Evolutionary conservation across 1,140 invertebrate genomes (phyloP).

Genomic region (Luehdorfia chinensis): DNA sequence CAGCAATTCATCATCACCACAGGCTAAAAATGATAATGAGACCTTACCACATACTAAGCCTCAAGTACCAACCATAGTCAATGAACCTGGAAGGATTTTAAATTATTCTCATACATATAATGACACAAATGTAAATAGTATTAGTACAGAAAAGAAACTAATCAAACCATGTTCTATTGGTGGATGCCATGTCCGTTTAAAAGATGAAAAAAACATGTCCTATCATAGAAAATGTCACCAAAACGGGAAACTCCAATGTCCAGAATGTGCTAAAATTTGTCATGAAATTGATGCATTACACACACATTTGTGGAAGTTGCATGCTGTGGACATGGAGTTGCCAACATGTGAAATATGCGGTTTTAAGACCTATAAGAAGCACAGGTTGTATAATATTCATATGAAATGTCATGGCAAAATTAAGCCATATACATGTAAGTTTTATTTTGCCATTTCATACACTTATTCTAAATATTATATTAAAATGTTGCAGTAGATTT

Average conservation of each 20-base stretch:
- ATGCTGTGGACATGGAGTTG: slow-evolving; percentile 87
- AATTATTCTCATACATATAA: slow-evolving; percentile 4
- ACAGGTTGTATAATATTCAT: slow-evolving; percentile 82
- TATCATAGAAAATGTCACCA: slow-evolving; percentile 81
- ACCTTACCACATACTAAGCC: slow-evolving; percentile 19
- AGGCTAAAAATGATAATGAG: slow-evolving; percentile 34
- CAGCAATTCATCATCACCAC: slow-evolving; percentile 31
- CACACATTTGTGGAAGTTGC: slow-evolving; percentile 86
- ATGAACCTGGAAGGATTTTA: background rate
- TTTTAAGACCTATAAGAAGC: slow-evolving; percentile 81
- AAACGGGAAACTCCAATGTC: slow-evolving; percentile 79
- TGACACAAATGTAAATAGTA: background rate
- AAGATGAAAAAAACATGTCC: slow-evolving; percentile 64
- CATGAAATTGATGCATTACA: slow-evolving; percentile 80
- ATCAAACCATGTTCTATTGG: slow-evolving; percentile 43
- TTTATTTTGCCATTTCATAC: too few relatives aligned
- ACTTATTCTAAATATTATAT: too few relatives aligned
- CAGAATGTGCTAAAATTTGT: slow-evolving; percentile 79
- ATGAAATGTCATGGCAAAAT: slow-evolving; percentile 82
- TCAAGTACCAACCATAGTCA: slow-evolving; percentile 18
- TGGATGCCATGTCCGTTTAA: slow-evolving; percentile 52
- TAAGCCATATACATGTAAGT: slow-evolving; percentile 69
- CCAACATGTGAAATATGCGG: slow-evolving; percentile 82
- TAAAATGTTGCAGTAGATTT: too few relatives aligned
- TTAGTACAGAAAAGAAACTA: slow-evolving; percentile 26